Conservation (phyloP, 2,888 invertebrate species). For the Himalopsyche anomala region DNA sequence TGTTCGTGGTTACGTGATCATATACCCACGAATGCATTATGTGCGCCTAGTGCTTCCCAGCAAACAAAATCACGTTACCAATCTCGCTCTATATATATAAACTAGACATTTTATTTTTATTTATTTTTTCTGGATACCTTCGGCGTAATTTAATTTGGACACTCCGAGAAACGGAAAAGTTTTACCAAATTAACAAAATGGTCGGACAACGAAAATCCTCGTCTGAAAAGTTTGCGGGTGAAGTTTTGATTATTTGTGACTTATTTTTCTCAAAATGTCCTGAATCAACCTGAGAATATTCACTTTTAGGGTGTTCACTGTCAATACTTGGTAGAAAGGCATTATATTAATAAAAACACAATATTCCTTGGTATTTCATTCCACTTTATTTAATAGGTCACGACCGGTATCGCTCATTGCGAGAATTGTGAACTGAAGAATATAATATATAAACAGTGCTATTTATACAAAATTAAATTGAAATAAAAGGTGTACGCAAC, state of each 20-base stretch:
- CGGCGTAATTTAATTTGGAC: constrained; percentile 52
- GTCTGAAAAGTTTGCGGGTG: not conserved
- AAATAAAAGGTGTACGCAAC: too few relatives aligned
- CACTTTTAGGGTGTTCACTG: too few relatives aligned
- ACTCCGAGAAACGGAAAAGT: constrained; percentile 46
- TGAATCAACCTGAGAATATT: too few relatives aligned
- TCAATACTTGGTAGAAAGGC: too few relatives aligned
- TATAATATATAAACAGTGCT: too few relatives aligned
- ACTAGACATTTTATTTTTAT: constrained; percentile 2
- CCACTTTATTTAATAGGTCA: too few relatives aligned
- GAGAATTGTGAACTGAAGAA: too few relatives aligned
- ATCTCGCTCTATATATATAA: not conserved
- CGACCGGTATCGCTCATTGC: too few relatives aligned
- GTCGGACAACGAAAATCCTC: not conserved
- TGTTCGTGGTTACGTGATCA: constrained; percentile 60
- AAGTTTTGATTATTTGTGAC: not conserved
- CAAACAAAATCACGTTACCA: not conserved
- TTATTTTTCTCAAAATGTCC: too few relatives aligned
- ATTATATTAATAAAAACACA: too few relatives aligned
- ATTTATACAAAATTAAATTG: too few relatives aligned
- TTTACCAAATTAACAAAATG: not conserved
- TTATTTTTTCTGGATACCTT: constrained; percentile 46
- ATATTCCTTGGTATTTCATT: too few relatives aligned
- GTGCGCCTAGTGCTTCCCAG: constrained; percentile 44
- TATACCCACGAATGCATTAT: constrained; percentile 51